These are phyloP conservation scores for Sciurus vulgaris DNA, from an alignment of 2,797 vertebrate genomes.

Conservation along the genomic window DNA sequence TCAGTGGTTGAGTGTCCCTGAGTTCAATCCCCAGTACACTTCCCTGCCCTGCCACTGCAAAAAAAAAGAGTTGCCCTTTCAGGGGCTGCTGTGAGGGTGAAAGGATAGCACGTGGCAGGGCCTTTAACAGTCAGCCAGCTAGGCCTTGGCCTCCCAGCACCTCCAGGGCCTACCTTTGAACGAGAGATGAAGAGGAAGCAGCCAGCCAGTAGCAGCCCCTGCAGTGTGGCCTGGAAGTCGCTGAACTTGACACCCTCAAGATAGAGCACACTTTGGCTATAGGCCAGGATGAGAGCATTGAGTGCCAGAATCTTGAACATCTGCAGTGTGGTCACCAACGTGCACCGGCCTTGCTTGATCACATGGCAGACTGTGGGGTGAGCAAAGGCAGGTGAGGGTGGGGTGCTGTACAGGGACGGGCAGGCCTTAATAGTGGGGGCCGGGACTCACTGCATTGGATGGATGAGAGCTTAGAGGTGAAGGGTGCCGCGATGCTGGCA, in stretches of 20 bases:
- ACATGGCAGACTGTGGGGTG: conserved; percentile 94
- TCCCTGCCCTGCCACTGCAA: too few species aligned
- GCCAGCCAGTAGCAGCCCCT: conserved; percentile 96
- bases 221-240: conserved; percentile 97
- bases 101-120: background rate
- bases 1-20: too few species aligned
- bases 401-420: accelerated
- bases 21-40: too few species aligned
- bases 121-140: background rate
- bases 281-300: conserved; percentile 97
- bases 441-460: conserved; percentile 97
- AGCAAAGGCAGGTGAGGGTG: background rate
- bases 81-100: background rate
- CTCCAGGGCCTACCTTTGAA: conserved; percentile 92
- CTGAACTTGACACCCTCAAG: conserved; percentile 99
- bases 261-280: conserved; percentile 99
- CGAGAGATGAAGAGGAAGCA: conserved; percentile 99
- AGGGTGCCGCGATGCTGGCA: conserved; percentile 97
- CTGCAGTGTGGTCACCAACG: conserved; percentile 96
- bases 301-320: conserved; percentile 99
- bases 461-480: conserved; percentile 98
- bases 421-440: accelerated
- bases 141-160: background rate
- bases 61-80: background rate
- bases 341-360: conserved; percentile 99